A percentile compares a stretch with the other conserved stretches of the same genome.
Conservation (phyloP, 2,888 invertebrate species). For the Galerucella pusilla region DNA sequence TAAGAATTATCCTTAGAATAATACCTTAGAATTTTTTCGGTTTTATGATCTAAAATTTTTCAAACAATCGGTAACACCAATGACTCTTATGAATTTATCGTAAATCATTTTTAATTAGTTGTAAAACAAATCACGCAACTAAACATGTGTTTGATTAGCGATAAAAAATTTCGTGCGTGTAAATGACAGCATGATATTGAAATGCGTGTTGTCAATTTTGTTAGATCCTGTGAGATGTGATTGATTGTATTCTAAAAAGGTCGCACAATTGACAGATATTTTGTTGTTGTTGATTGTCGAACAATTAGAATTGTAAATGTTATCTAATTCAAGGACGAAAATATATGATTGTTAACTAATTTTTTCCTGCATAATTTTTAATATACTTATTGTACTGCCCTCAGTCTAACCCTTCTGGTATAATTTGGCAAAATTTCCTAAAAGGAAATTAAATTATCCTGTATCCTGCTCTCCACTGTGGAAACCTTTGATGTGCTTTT, state of each 20-base stretch:
- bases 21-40: too few relatives aligned
- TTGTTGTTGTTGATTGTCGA: neutral
- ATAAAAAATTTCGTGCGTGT: neutral
- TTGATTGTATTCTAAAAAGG: neutral
- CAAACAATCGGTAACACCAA: too few relatives aligned
- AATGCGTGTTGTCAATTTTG: neutral
- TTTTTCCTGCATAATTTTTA: neutral
- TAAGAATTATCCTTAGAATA: too few relatives aligned
- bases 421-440: slow-evolving; percentile 1
- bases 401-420: neutral
- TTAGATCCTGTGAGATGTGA: neutral
- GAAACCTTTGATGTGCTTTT: slow-evolving; percentile 20
- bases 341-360: neutral
- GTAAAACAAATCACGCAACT: neutral
- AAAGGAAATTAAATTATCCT: slow-evolving; percentile 14
- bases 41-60: too few relatives aligned
- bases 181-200: neutral
- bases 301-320: neutral
- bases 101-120: neutral
- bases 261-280: neutral
- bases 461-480: neutral
- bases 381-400: neutral
- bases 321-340: neutral
- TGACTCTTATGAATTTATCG: neutral
- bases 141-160: neutral